Percentiles rank a stretch among this genome's conserved stretches.
phyloP scores from a whole-genome alignment of 2,888 invertebrate species.

The Pedicia rivosa region DNA sequence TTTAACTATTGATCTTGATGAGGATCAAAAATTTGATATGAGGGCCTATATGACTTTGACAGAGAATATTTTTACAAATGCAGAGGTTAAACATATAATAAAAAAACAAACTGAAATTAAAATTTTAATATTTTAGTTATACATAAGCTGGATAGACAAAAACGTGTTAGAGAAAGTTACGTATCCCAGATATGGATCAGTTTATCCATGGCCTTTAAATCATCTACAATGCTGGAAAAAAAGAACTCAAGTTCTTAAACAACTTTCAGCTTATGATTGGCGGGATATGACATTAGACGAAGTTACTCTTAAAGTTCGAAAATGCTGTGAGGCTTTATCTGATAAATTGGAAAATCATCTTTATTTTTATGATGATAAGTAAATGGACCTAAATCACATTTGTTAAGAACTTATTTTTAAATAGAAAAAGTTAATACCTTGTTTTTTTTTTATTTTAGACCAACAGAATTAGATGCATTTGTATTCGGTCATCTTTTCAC shows the following conservation, averaged over 20 bases:
- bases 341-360: conserved; percentile 63
- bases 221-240: conserved; percentile 66
- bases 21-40: conserved; percentile 75
- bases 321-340: conserved; percentile 76
- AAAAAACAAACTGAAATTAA: conserved; percentile 7
- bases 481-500: conserved; percentile 96
- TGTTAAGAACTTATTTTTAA: not conserved
- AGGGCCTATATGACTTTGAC: conserved; percentile 85
- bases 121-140: conserved; percentile 37
- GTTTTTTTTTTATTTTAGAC: conserved; percentile 37
- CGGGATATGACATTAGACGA: conserved; percentile 60
- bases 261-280: conserved; percentile 70
- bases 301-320: conserved; percentile 52
- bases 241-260: conserved; percentile 46
- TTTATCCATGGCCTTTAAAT: conserved; percentile 88
- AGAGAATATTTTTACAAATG: conserved; percentile 75
- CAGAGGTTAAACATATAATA: conserved; percentile 45
- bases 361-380: conserved; percentile 70
- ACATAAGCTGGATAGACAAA: conserved; percentile 74
- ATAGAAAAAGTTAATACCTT: not conserved
- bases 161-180: conserved; percentile 70
- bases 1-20: conserved; percentile 52
- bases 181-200: conserved; percentile 67
- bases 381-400: conserved; percentile 25
- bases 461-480: conserved; percentile 89